Evolutionary conservation across 2,113 vertebrate genomes (phyloP).

Genomic region (Microtus ochrogaster): DNA sequence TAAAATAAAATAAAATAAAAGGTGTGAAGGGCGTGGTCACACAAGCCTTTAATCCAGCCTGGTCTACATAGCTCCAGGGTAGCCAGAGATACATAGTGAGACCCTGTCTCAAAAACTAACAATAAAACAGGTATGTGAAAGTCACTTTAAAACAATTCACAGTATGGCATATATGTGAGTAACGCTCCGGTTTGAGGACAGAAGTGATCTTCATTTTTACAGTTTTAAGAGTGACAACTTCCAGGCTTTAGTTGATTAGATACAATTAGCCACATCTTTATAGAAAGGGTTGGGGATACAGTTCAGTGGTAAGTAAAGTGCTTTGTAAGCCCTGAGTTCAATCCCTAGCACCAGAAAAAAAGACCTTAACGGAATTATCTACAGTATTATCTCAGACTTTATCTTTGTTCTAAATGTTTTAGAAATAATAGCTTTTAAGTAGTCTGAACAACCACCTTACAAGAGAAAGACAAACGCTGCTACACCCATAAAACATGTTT

Average conservation of each 20-base stretch:
- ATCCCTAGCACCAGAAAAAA: background rate
- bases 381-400: background rate
- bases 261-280: background rate
- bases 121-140: background rate
- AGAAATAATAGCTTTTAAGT: background rate
- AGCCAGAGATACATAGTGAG: background rate
- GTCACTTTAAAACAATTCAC: background rate
- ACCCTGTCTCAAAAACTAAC: background rate
- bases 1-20: background rate
- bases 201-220: slow-evolving; percentile 26
- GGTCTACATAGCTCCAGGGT: background rate
- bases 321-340: background rate
- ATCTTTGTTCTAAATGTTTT: slow-evolving; percentile 50
- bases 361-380: background rate
- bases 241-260: slow-evolving; percentile 39
- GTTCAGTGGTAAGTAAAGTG: background rate
- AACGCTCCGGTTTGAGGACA: background rate
- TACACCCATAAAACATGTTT: background rate
- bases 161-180: background rate
- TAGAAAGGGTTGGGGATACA: background rate
- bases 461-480: background rate
- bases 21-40: background rate
- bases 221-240: slow-evolving; percentile 36
- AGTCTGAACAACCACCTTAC: too few relatives aligned
- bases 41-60: background rate